Percentiles rank a stretch among this genome's conserved stretches.
Conservation (phyloP, 1,140 invertebrate species). For the Heliconius hewitsoni region DNA sequence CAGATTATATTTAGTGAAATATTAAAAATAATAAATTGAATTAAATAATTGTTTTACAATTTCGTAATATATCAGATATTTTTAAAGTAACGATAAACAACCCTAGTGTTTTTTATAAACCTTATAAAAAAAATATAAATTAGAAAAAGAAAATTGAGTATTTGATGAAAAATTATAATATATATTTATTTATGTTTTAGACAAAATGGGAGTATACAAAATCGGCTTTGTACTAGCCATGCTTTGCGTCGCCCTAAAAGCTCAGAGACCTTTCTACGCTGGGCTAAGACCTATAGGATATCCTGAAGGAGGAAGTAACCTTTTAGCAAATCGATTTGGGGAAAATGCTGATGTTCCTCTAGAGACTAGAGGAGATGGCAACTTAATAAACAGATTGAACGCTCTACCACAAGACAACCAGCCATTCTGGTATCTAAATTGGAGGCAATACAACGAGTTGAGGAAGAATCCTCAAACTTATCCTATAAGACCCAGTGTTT, state of each 20-base stretch:
- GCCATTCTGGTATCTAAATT: conserved; percentile 83
- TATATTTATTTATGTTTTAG: conserved; percentile 13
- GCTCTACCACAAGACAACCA: conserved; percentile 79
- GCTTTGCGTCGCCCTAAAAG: conserved; percentile 37
- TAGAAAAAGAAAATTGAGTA: no score
- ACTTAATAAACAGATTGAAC: conserved; percentile 77
- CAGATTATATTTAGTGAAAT: no score
- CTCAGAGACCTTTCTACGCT: conserved; percentile 68
- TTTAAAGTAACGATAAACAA: no score
- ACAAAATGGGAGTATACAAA: conserved; percentile 23
- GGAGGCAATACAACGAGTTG: conserved; percentile 74
- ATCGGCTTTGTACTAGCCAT: not conserved
- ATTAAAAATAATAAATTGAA: no score
- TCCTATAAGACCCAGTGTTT: conserved; percentile 47
- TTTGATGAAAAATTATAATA: not conserved
- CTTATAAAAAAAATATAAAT: no score
- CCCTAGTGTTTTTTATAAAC: no score
- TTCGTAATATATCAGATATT: no score
- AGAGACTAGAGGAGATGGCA: conserved; percentile 75
- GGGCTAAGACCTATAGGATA: conserved; percentile 62
- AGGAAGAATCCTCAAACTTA: conserved; percentile 67
- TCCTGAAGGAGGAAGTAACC: conserved; percentile 42
- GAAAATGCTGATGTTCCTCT: conserved; percentile 62
- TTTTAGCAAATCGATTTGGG: conserved; percentile 57
- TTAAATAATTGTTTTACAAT: no score